Percentiles rank a stretch among this genome's conserved stretches.
phyloP scores from a whole-genome alignment of 2,113 vertebrate species.

The Hoplias malabaricus region DNA sequence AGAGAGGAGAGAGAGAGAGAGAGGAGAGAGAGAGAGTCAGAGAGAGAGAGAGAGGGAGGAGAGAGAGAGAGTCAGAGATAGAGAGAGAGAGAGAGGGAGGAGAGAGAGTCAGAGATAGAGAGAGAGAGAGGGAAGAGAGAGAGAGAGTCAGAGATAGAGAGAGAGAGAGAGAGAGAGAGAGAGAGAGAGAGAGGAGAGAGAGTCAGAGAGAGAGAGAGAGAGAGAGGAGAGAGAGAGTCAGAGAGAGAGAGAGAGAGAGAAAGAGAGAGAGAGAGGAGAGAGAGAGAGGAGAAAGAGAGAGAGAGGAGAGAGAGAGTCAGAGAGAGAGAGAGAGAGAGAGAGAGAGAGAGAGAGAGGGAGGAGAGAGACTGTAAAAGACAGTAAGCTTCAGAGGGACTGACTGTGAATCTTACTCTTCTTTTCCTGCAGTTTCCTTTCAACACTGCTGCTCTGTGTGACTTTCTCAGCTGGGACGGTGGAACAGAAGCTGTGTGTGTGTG shows the following conservation, averaged over 20 bases:
- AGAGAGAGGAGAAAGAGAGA: neutral
- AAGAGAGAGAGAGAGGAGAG: neutral
- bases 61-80: neutral
- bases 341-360: neutral
- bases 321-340: neutral
- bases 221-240: neutral
- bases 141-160: too few species aligned
- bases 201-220: neutral
- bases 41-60: too few species aligned
- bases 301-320: neutral
- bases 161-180: neutral
- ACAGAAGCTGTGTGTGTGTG: conserved; percentile 7
- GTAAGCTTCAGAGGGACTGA: too few species aligned
- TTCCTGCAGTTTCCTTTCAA: too few species aligned
- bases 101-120: too few species aligned
- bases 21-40: too few species aligned
- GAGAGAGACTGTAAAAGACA: too few species aligned
- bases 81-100: neutral
- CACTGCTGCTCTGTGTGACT: neutral
- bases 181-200: neutral
- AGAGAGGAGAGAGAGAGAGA: too few species aligned
- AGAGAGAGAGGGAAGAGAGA: too few species aligned
- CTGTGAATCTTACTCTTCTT: too few species aligned
- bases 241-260: neutral
- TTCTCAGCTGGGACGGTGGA: neutral